phyloP scores from a whole-genome alignment of 2,797 vertebrate genomes.

The Cottoperca gobio region DNA sequence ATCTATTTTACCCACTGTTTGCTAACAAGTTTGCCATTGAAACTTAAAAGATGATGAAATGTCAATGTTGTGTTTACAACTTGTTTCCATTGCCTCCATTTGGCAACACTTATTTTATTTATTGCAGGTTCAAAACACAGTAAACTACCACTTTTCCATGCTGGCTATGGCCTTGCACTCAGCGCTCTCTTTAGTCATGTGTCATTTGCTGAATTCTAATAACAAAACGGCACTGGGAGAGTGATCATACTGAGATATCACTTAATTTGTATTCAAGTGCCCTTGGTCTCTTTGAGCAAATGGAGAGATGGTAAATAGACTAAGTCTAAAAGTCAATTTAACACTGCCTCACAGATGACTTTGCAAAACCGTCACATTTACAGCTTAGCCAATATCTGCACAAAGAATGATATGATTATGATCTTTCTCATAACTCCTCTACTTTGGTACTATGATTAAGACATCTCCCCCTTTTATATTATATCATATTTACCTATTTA shows the following conservation, averaged over 20 bases:
- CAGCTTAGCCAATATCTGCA: background rate
- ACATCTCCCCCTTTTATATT: background rate
- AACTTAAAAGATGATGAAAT: background rate
- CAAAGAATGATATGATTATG: background rate
- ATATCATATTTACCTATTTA: background rate
- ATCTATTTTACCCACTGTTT: no score
- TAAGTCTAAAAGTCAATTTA: slow-evolving; percentile 3
- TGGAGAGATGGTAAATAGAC: background rate
- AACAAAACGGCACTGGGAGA: background rate
- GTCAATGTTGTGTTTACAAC: no score
- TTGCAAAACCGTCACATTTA: background rate
- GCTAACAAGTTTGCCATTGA: background rate
- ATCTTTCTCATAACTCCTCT: background rate
- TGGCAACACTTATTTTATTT: no score
- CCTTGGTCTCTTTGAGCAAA: background rate
- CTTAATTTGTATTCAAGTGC: slow-evolving; percentile 21
- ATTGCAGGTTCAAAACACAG: no score
- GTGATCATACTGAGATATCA: background rate
- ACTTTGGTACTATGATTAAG: background rate
- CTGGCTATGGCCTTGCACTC: no score
- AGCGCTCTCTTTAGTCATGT: background rate
- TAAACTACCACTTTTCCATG: no score
- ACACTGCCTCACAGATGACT: background rate
- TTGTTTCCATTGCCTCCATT: no score
- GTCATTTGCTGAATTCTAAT: background rate